These are phyloP conservation scores for Drosophila mercatorum DNA, from an alignment of 2,888 invertebrate species.

Conservation along the genomic window DNA sequence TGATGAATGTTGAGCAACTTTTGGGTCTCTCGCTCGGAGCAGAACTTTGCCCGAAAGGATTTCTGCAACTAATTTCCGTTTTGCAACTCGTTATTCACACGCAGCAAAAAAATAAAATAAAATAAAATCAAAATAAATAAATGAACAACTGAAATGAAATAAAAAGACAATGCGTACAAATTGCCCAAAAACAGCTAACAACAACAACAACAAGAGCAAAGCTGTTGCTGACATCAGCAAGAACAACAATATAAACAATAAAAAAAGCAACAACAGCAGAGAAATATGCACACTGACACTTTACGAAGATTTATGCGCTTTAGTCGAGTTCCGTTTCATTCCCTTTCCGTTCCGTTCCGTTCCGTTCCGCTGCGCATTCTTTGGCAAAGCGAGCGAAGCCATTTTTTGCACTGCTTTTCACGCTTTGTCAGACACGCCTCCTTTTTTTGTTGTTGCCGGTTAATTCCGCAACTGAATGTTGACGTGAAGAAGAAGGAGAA, in stretches of 20 bases:
- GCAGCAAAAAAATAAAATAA: slow-evolving; percentile 59
- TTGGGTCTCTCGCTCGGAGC: slow-evolving; percentile 4
- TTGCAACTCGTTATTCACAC: slow-evolving; percentile 66
- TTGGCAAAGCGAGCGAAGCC: slow-evolving; percentile 52
- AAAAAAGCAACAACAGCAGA: slow-evolving; percentile 41
- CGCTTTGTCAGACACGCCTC: slow-evolving; percentile 15
- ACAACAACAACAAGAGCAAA: slow-evolving; percentile 45
- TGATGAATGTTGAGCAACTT: slow-evolving; percentile 56
- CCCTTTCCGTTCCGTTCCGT: slow-evolving; percentile 20
- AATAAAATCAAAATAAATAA: slow-evolving; percentile 43
- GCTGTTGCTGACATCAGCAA: slow-evolving; percentile 69
- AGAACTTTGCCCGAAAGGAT: slow-evolving; percentile 6
- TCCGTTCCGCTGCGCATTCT: slow-evolving; percentile 40
- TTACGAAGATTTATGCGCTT: slow-evolving; percentile 80
- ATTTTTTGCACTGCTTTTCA: slow-evolving; percentile 54
- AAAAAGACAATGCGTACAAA: slow-evolving; percentile 73
- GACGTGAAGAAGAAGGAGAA: background rate
- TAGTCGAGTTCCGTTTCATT: slow-evolving; percentile 64
- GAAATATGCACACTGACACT: slow-evolving; percentile 78
- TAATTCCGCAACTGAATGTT: slow-evolving; percentile 41
- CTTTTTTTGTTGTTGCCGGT: background rate
- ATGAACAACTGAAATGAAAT: slow-evolving; percentile 39
- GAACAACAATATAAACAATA: slow-evolving; percentile 28
- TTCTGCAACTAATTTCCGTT: slow-evolving; percentile 73
- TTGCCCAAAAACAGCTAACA: slow-evolving; percentile 64